Percentiles rank a stretch among this genome's conserved stretches.
These are phyloP conservation scores for Scolopax mira DNA, from an alignment of 2,113 vertebrate species.

Conservation along the genomic window DNA sequence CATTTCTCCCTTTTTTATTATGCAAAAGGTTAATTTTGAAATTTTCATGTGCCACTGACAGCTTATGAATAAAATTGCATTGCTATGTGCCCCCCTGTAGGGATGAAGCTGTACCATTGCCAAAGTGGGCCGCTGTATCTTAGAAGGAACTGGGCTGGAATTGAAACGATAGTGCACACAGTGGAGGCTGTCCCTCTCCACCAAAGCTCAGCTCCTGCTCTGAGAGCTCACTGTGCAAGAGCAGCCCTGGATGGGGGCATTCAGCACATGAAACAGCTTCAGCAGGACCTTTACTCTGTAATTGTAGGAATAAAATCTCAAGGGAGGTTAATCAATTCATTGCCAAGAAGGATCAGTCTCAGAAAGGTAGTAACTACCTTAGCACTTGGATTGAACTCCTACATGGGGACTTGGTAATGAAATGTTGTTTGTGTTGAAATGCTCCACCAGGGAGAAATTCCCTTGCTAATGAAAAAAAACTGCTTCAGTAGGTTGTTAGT, in stretches of 20 bases:
- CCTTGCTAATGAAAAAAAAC: slow-evolving; percentile 47
- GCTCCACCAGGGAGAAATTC: slow-evolving; percentile 38
- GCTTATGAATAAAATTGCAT: not conserved
- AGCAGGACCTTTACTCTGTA: not conserved
- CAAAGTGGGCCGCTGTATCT: not conserved
- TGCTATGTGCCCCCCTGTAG: not conserved
- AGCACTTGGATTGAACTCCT: not conserved
- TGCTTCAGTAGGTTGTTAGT: slow-evolving; percentile 26
- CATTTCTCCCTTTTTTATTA: not conserved
- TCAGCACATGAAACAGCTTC: not conserved
- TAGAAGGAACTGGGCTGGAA: not conserved
- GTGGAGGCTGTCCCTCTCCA: not conserved
- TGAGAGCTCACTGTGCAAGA: not conserved
- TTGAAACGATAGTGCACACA: not conserved
- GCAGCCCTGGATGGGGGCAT: not conserved
- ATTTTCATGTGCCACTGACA: not conserved
- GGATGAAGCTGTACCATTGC: not conserved
- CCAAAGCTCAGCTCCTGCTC: not conserved
- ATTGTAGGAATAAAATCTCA: not conserved
- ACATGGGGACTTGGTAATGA: not conserved
- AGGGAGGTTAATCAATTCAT: not conserved
- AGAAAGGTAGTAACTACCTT: slow-evolving; percentile 14
- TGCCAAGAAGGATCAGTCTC: slow-evolving; percentile 5
- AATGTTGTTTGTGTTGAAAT: slow-evolving; percentile 18
- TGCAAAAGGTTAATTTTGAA: not conserved